phyloP scores from a whole-genome alignment of 2,113 vertebrate genomes.

The human region GRCh38 chr12:123826501-123827000 shows the following conservation, averaged over 20 bases:
- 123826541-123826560: not conserved
- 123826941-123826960: rapidly evolving
- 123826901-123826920: not conserved
- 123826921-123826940: rapidly evolving
- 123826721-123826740: constrained; percentile 91
- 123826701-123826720: constrained; percentile 96
- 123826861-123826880: constrained; percentile 96
- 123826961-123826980: not conserved
- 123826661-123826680: rapidly evolving
- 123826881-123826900: constrained; percentile 96
- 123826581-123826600: rapidly evolving
- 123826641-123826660: not conserved
- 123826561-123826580: not conserved
- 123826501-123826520: not conserved
- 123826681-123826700: constrained; percentile 90
- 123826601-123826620: rapidly evolving
- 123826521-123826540: not conserved
- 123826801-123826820: constrained; percentile 86
- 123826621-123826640: rapidly evolving
- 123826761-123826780: constrained; percentile 88
- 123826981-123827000: rapidly evolving
- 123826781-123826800: constrained; percentile 89
- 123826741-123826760: constrained; percentile 92
- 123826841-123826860: constrained; percentile 94
- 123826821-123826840: constrained; percentile 92